phyloP scores from a whole-genome alignment of 53 echinoderm and acorn worm species.

The Astropecten irregularis region DNA sequence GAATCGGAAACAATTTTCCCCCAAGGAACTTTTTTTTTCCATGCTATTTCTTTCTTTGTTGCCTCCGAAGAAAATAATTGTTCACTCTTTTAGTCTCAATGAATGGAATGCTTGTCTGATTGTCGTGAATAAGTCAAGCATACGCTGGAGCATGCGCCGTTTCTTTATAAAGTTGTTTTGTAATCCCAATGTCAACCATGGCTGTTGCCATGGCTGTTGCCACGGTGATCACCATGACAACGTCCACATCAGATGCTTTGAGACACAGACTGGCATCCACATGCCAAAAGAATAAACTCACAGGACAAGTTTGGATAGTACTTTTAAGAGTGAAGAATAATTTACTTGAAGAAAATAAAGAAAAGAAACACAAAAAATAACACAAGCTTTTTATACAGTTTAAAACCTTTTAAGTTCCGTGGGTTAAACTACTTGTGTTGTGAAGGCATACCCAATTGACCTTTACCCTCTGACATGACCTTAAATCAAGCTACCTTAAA shows the following conservation, averaged over 20 bases:
- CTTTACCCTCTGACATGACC: conserved; percentile 43
- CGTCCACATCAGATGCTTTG: too few species aligned
- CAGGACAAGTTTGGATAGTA: background rate
- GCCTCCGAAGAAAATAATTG: too few species aligned
- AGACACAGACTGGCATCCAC: background rate
- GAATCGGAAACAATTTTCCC: conserved; percentile 18
- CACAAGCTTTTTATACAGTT: conserved; percentile 14
- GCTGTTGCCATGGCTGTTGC: too few species aligned
- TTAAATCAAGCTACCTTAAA: conserved; percentile 62
- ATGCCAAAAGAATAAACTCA: background rate
- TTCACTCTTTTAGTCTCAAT: too few species aligned
- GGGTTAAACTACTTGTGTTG: conserved; percentile 28
- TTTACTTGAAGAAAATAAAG: conserved; percentile 21
- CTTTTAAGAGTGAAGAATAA: background rate
- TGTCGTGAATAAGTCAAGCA: too few species aligned
- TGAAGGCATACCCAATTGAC: conserved; percentile 54
- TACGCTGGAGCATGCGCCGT: too few species aligned
- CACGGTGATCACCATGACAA: too few species aligned
- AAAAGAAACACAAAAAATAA: background rate
- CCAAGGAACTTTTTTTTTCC: conserved; percentile 1
- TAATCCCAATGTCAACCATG: too few species aligned
- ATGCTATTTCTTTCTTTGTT: too few species aligned
- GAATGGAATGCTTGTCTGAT: too few species aligned
- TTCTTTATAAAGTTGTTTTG: too few species aligned
- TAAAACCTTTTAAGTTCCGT: conserved; percentile 8